Conservation (phyloP, 1,140 invertebrate genomes). For the Pogonomyrmex californicus region DNA sequence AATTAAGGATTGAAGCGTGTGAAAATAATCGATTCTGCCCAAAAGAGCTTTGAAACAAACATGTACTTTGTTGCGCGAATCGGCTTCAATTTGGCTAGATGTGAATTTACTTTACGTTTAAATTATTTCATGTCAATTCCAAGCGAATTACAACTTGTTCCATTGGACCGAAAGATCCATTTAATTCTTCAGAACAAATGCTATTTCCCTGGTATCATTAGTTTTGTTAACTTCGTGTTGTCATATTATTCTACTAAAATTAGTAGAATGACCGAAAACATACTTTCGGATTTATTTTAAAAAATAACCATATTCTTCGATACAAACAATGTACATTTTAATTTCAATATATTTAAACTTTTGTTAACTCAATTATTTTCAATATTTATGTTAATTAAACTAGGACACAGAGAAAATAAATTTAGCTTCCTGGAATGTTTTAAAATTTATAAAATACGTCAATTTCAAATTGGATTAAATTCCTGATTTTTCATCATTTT, state of each 20-base stretch:
- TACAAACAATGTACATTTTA: not conserved
- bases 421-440: not conserved
- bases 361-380: not conserved
- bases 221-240: not conserved
- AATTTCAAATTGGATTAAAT: not conserved
- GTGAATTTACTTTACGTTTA: not conserved
- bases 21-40: not conserved
- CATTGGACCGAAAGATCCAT: not conserved
- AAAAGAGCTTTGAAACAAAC: constrained; percentile 11
- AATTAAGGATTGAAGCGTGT: not conserved
- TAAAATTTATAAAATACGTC: not conserved
- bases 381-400: not conserved
- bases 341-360: not conserved
- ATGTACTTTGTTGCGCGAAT: not conserved
- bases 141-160: constrained; percentile 4
- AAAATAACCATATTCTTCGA: not conserved
- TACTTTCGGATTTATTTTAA: not conserved
- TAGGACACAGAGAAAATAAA: not conserved
- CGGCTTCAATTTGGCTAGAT: not conserved
- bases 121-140: constrained; percentile 12
- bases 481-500: not conserved
- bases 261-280: not conserved
- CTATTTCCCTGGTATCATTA: not conserved
- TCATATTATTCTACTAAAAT: not conserved
- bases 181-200: constrained; percentile 18